Conservation (phyloP, 2,797 vertebrate genomes). For the Sebastiscus tertius region DNA sequence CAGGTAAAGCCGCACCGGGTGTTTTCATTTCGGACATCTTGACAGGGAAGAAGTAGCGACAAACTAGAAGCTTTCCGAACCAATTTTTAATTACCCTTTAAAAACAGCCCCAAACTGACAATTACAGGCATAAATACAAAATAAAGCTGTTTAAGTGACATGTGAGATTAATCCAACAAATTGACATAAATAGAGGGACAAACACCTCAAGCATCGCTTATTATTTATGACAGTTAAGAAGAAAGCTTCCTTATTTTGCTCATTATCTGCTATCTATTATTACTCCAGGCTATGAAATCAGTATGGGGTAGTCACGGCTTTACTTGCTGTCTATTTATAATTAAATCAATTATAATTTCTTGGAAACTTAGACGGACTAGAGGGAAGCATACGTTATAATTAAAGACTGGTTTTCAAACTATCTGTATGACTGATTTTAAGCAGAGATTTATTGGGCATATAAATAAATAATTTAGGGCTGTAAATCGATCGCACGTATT, state of each 20-base stretch:
- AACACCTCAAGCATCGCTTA: background rate
- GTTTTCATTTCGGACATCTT: background rate
- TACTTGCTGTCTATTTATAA: background rate
- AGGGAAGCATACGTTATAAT: background rate
- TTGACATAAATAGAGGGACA: conserved; percentile 1
- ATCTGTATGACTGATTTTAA: background rate
- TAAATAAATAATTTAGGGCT: background rate
- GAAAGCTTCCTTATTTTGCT: conserved; percentile 20
- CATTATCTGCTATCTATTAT: conserved; percentile 25
- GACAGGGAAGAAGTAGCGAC: background rate
- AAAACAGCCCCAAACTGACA: background rate
- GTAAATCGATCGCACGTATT: too few species aligned
- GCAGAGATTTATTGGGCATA: background rate
- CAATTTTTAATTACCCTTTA: conserved; percentile 12
- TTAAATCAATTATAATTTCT: background rate
- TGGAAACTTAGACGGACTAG: background rate
- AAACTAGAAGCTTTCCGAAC: background rate
- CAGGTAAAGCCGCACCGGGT: conserved; percentile 5
- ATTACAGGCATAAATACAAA: background rate
- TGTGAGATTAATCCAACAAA: background rate
- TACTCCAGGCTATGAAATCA: background rate
- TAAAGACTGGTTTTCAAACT: background rate
- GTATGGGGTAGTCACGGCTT: background rate
- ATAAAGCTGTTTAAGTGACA: background rate
- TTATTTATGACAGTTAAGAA: conserved; percentile 12